Evolutionary conservation across 92 coral and sea anemone species (phyloP).

Genomic region (Nematostella vectensis): DNA sequence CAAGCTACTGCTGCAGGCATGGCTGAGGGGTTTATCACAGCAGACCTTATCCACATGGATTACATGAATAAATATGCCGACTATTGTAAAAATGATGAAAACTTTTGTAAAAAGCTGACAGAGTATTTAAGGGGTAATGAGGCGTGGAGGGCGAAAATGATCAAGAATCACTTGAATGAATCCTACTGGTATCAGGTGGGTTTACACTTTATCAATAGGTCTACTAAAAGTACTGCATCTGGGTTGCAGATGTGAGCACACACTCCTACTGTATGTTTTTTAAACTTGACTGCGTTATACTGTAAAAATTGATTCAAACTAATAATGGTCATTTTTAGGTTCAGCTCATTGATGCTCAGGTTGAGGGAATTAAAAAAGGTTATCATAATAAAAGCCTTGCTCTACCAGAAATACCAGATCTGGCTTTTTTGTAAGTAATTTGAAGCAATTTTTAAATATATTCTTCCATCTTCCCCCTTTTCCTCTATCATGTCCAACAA

Average conservation of each 20-base stretch:
- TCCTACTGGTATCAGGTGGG: conserved; percentile 89
- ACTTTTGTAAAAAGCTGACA: conserved; percentile 48
- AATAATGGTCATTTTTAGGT: conserved; percentile 41
- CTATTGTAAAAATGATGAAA: conserved; percentile 50
- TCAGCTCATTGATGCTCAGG: conserved; percentile 40
- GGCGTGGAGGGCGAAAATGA: conserved; percentile 43
- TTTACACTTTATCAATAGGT: too few species aligned
- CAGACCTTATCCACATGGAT: conserved; percentile 53
- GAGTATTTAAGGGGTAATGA: conserved; percentile 43
- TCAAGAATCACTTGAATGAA: conserved; percentile 39
- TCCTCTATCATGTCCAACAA: too few species aligned
- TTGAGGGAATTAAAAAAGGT: conserved; percentile 56
- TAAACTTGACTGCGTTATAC: too few species aligned
- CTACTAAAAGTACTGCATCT: background rate
- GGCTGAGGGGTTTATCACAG: conserved; percentile 81
- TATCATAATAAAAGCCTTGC: conserved; percentile 34
- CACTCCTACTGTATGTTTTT: too few species aligned
- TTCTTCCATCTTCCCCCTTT: too few species aligned
- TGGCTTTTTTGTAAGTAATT: conserved; percentile 59
- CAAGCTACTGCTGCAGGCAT: conserved; percentile 88
- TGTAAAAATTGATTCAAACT: too few species aligned
- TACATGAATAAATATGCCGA: conserved; percentile 50
- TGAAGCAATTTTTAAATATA: background rate
- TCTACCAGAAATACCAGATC: conserved; percentile 41
- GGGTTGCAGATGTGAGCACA: too few species aligned